Base-by-base conservation (phyloP, 1,140 invertebrate species). In the Drosophila navojoa region DNA sequence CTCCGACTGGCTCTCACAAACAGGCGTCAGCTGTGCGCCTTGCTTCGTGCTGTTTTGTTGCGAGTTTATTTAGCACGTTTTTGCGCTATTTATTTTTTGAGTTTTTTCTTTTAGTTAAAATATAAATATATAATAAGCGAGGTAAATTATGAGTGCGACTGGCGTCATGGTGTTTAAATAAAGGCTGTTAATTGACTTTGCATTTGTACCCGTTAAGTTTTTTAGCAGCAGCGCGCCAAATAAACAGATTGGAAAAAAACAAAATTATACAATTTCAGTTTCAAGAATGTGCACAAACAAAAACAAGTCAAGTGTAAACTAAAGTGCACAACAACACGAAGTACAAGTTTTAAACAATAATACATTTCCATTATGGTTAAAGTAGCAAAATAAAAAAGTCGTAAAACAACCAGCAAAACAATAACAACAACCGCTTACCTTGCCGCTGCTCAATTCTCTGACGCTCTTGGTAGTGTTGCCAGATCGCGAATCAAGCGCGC, bases 111-210 rank as follows among this genome's bases (percentile, higher is more conserved):
- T 22, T 44, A 19, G 44, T 35, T 11, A 38, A 49, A 49, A 61
- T 49, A 49, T 45, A 75, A 68, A 74, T 67, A 60, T 66, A 68
- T 78, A 68, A 64, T 58, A 71, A 52, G 50, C 35, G 57, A 61
- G 61, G 64, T 73, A 72, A 73, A 22, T 22, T 49, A 16, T 25
- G 54, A 60, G 61, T 59, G 63, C 54, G 50, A 35, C 52, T 52
- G 61, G 60, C 54, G 63, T 49, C 40, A 60, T 69, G 59, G 61
- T 58, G 38, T 67, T 77, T 77, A 66, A 70, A 75, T 77, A 77
- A 75, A 66, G 50, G 38, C 47, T 66, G 82, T 58, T 82, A 86
- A 86, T 82, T 87, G 66, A 85, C 71, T 81, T 60, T 55, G 61
- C 50, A 76, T 69, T 55, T 61, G 76, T 78, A 55, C 81, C 79